A percentile compares a stretch with the other conserved stretches of the same genome.
Evolutionary conservation across 1,140 invertebrate species (phyloP).

Genomic region (Dreissena polymorpha): DNA sequence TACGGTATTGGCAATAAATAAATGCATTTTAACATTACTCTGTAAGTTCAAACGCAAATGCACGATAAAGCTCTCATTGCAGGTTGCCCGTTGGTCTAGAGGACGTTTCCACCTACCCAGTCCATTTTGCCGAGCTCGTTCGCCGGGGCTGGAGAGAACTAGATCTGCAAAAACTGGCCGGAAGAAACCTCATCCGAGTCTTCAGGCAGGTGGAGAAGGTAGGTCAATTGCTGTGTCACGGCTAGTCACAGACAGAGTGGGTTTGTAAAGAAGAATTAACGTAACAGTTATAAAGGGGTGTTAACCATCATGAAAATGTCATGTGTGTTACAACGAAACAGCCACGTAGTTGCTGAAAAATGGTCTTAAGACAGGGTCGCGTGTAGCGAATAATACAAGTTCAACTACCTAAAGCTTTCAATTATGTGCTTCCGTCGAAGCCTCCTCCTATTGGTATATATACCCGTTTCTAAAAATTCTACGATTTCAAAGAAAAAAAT

Average conservation of each 20-base stretch:
- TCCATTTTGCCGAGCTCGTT: slow-evolving; percentile 87
- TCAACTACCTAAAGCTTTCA: no score
- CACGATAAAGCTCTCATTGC: slow-evolving; percentile 16
- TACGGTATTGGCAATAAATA: no score
- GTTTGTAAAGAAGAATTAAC: background rate
- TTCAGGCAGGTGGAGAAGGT: slow-evolving; percentile 90
- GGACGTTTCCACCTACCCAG: slow-evolving; percentile 94
- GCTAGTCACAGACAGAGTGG: no score
- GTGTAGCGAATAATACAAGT: background rate
- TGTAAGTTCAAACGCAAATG: background rate
- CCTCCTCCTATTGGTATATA: no score
- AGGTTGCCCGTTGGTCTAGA: slow-evolving; percentile 87
- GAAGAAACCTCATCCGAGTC: slow-evolving; percentile 92
- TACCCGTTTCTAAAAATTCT: no score
- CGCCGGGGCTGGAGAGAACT: slow-evolving; percentile 90
- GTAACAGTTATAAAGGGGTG: background rate
- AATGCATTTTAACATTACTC: no score
- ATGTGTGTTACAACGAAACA: no score
- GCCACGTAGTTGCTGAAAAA: no score
- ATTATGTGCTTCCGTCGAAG: no score
- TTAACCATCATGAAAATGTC: no score
- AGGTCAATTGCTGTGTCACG: no score
- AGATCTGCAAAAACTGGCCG: slow-evolving; percentile 92
- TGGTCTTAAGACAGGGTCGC: background rate
- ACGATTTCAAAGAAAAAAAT: no score